Conservation (phyloP, 2,797 vertebrate species). For the Centropyge bicolor region DNA sequence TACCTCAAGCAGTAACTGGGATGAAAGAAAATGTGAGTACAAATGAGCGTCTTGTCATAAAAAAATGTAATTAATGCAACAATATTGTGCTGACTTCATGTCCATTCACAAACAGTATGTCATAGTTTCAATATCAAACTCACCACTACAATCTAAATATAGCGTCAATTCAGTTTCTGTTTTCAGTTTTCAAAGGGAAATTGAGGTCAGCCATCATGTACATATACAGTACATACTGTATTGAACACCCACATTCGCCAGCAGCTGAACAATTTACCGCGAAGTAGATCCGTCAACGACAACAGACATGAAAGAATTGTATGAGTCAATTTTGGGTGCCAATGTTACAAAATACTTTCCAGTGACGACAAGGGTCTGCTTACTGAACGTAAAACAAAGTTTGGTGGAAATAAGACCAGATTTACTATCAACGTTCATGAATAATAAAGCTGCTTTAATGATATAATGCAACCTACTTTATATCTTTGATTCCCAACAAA, state of each 20-base stretch:
- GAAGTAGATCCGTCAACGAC: background rate
- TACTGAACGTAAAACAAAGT: background rate
- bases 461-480: background rate
- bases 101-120: background rate
- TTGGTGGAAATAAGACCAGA: background rate
- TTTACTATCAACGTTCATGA: background rate
- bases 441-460: background rate
- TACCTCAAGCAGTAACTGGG: background rate
- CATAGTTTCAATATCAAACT: conserved; percentile 26
- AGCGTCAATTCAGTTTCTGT: conserved; percentile 17
- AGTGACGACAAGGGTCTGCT: conserved; percentile 24
- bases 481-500: background rate
- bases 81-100: background rate
- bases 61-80: background rate
- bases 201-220: conserved; percentile 1
- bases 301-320: conserved; percentile 6
- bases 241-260: conserved; percentile 16
- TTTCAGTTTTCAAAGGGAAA: conserved; percentile 36
- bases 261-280: background rate
- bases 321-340: background rate
- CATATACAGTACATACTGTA: background rate
- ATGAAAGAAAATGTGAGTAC: background rate
- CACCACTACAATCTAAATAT: conserved; percentile 3
- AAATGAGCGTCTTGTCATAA: background rate
- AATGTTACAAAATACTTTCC: conserved; percentile 24